Percentiles rank a stretch among this genome's conserved stretches.
Conservation (phyloP, 2,888 invertebrate species). For the Rhopalosiphum nymphaeae region DNA sequence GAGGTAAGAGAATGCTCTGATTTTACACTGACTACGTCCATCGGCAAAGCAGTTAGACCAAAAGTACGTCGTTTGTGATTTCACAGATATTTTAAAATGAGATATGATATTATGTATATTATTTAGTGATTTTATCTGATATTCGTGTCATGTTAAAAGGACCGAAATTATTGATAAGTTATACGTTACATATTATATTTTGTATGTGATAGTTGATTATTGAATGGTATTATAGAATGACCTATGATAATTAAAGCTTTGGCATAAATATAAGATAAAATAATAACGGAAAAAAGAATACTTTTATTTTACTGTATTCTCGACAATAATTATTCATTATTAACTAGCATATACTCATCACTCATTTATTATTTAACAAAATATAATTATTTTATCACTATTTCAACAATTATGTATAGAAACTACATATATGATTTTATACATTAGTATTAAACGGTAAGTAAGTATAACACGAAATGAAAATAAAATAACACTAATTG, state of each 20-base stretch:
- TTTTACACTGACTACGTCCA: background rate
- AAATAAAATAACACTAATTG: background rate
- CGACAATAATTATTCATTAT: background rate
- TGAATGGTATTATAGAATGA: background rate
- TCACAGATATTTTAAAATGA: background rate
- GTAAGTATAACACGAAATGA: background rate
- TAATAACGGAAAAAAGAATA: background rate
- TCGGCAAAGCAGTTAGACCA: background rate
- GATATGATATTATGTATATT: background rate
- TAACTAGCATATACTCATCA: background rate
- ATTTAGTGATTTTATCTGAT: background rate
- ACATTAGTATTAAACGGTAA: background rate
- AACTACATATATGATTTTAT: background rate
- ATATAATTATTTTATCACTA: background rate
- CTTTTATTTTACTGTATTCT: background rate
- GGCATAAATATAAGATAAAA: background rate
- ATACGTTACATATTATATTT: background rate
- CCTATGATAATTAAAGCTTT: background rate
- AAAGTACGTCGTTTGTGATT: background rate
- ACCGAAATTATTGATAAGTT: background rate
- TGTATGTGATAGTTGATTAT: background rate
- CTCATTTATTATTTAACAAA: background rate
- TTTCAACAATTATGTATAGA: background rate
- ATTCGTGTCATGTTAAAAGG: background rate
- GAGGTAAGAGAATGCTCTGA: background rate